Percentiles rank a stretch among this genome's conserved stretches.
phyloP scores from a whole-genome alignment of 2,113 vertebrate genomes.

The Noctilio leporinus region DNA sequence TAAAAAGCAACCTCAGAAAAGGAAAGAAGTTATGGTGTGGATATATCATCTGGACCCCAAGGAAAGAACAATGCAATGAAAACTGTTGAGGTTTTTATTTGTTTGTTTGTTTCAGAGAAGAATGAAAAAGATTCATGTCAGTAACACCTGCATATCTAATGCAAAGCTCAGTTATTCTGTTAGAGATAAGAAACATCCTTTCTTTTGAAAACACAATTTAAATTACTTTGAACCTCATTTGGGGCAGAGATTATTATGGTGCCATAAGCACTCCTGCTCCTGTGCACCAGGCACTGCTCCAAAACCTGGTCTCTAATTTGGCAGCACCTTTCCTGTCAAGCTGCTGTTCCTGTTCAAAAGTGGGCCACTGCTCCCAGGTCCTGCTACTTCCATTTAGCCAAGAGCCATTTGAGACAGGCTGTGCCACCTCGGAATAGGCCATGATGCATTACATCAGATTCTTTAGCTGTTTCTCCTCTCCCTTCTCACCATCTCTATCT shows the following conservation, averaged over 20 bases:
- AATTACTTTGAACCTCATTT: background rate
- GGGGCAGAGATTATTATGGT: background rate
- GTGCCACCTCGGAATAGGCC: rapidly evolving
- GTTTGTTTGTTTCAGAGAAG: background rate
- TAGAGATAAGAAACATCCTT: background rate
- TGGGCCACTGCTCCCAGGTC: background rate
- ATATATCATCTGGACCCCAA: background rate
- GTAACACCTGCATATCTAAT: background rate
- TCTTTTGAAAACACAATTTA: background rate
- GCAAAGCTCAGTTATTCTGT: background rate
- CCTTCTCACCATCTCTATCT: background rate
- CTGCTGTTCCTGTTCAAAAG: background rate
- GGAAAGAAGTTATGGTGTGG: background rate
- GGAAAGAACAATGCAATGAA: background rate
- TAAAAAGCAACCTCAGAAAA: conserved; percentile 1
- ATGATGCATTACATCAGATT: background rate
- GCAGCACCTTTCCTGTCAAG: background rate
- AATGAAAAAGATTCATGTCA: background rate
- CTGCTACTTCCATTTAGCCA: background rate
- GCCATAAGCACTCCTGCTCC: background rate
- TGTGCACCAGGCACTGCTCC: background rate
- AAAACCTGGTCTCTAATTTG: background rate
- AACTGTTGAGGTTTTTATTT: background rate
- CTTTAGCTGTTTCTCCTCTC: background rate
- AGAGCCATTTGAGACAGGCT: background rate